Base-by-base conservation (phyloP, 2,797 vertebrate genomes). In the Rhinophrynus dorsalis region DNA sequence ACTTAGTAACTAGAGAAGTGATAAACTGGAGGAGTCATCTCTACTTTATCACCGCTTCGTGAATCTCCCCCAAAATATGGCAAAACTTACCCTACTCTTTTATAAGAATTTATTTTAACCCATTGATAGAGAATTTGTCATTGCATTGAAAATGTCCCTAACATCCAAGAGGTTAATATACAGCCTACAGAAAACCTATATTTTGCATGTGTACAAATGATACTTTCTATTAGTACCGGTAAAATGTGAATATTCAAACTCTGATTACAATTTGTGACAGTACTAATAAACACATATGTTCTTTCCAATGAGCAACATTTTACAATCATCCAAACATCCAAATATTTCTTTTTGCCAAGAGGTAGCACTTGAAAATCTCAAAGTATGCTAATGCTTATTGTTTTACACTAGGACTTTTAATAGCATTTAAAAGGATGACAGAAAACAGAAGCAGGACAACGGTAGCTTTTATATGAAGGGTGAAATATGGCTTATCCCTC, bases 241-340 rank as follows among this genome's bases (percentile, higher is more conserved):
- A 5, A 24, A 21, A 24, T 26, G 35, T 24, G 35, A 17, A 8
- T 37, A 23, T 33, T 54, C 27, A 29, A 21, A 40, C 21, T 52
- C 29, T 62, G 67, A 55, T 52, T 55, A 52, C 37, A 54, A 20
- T 47, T 13, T 55, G 38, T 69, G 67, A 69, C 67, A 69, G 26
- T 3, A 30, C 20, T 27, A 29, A 69, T 54, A 62, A 62, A 69
- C 58, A 69, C 48, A 33, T 32, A 51, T 33, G 57, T 62, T 69
- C 58, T 69, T 69, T 69, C 67, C 67, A 69, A 55, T 35, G 52
- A 35, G 29, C 29, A 56, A 13, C 4, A 32, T 32, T 29, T 60
- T 35, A 67, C 54, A 21, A 20, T 15, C 15, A 15, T 48, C 10
- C n/a, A 58, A 58, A 59, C 54, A 68, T 27, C 55, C 32, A 59